phyloP scores from a whole-genome alignment of 1,140 invertebrate species.

The Reticulitermes speratus region DNA sequence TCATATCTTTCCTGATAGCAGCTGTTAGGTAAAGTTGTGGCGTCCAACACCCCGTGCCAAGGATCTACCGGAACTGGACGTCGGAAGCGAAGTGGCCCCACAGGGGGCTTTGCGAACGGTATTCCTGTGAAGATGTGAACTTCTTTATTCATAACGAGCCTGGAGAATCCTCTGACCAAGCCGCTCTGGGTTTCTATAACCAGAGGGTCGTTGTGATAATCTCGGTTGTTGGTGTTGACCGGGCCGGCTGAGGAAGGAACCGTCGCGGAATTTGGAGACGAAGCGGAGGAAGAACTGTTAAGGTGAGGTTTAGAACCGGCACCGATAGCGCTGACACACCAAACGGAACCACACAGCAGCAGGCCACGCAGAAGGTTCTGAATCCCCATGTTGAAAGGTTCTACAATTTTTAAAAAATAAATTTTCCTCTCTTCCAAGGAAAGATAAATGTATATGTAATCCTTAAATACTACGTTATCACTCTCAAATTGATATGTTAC shows the following conservation, averaged over 20 bases:
- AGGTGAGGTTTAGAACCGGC: background rate
- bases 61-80: slow-evolving; percentile 80
- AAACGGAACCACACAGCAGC: background rate
- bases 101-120: slow-evolving; percentile 92
- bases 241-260: background rate
- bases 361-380: background rate
- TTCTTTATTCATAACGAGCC: slow-evolving; percentile 73
- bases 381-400: background rate
- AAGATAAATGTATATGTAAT: background rate
- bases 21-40: slow-evolving; percentile 74
- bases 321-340: background rate
- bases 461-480: background rate
- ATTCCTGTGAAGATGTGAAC: slow-evolving; percentile 91
- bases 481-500: background rate
- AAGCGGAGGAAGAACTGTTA: background rate
- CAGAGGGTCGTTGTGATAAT: slow-evolving; percentile 61
- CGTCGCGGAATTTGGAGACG: background rate
- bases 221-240: background rate
- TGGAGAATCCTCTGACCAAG: slow-evolving; percentile 71
- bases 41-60: slow-evolving; percentile 82
- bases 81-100: slow-evolving; percentile 80
- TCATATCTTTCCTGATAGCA: slow-evolving; percentile 85
- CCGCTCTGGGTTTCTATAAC: slow-evolving; percentile 79
- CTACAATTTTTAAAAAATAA: background rate
- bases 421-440: background rate